Base-by-base conservation (phyloP, 1,140 invertebrate genomes). In the Drosophila nigrodunni region DNA sequence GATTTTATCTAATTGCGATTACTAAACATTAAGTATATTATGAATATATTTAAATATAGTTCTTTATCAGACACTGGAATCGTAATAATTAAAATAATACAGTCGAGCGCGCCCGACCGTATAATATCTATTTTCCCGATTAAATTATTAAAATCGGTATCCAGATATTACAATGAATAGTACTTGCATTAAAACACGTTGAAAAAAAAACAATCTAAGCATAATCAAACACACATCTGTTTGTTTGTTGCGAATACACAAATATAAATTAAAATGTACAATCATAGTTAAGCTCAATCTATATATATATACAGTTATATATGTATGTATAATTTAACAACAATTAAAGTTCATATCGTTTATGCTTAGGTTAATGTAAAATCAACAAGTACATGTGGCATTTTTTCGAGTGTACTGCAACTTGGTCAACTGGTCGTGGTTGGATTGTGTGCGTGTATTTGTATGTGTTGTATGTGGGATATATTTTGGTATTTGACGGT, bases 291-390 rank as follows among this genome's bases (percentile, higher is more conserved):
- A 60, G 43, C 37, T 67, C 59, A 43, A 37, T 39, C 50, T 50
- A 41, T 34, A 43, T 75, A 39, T 65, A 64, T 68, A 44, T 69
- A 68, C 54, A 70, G 58, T 44, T 44, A 25, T 9, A 70, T 65
- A 30, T 82, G 18, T 15, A 78, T 76, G 75, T 81, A 80, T 76
- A 86, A 86, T 82, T 69, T 82, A 86, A 90, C 78, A 89, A 89
- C 80, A 81, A 89, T 67, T 46, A 80, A 72, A 54, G 49, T 60
- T 71, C 21, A 21, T 60, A 55, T 71, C 34, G 54, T 59, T 44
- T 43, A 60, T 60, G 18, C n/a, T 47, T 59, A 57, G 35, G 37
- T 37, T 7, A 43, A 61, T 79, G 80, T 71, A 68, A 82, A 57
- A 57, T 57, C 37, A 57, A 82, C 83, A 77, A 80, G 35, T 74